Evolutionary conservation across 2,888 invertebrate genomes (phyloP).

Genomic region (Drosophila formosana): DNA sequence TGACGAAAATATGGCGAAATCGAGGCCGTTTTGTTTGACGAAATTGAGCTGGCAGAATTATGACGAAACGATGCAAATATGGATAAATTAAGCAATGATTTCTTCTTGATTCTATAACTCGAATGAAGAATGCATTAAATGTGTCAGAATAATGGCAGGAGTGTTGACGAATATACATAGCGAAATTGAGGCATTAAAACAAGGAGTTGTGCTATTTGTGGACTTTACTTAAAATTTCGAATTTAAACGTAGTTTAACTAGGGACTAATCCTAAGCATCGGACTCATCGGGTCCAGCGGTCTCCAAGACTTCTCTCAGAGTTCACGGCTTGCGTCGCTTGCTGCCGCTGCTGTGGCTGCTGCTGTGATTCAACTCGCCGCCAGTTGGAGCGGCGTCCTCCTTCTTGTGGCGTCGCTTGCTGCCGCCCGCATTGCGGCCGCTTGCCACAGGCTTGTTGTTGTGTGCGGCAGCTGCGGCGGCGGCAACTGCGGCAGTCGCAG

Average conservation of each 20-base stretch:
- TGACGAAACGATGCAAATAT: no score
- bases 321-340: conserved; percentile 62
- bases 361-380: conserved; percentile 6
- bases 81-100: no score
- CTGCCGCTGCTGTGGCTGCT: conserved; percentile 26
- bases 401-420: conserved; percentile 55
- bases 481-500: no score
- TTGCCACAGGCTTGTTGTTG: conserved; percentile 22
- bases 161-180: background rate
- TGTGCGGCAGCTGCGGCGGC: background rate
- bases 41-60: no score
- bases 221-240: conserved; percentile 24
- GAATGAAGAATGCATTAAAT: no score
- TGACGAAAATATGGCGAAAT: no score
- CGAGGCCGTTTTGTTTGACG: no score
- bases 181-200: background rate
- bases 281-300: background rate
- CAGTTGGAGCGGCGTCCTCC: conserved; percentile 26
- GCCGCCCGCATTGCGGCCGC: conserved; percentile 2
- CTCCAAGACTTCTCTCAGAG: background rate
- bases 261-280: background rate
- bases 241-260: conserved; percentile 10
- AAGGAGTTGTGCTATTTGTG: background rate
- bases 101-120: no score
- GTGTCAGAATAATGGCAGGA: no score